Evolutionary conservation across 2,797 vertebrate genomes (phyloP).

Genomic region (Urocyon cinereoargenteus): DNA sequence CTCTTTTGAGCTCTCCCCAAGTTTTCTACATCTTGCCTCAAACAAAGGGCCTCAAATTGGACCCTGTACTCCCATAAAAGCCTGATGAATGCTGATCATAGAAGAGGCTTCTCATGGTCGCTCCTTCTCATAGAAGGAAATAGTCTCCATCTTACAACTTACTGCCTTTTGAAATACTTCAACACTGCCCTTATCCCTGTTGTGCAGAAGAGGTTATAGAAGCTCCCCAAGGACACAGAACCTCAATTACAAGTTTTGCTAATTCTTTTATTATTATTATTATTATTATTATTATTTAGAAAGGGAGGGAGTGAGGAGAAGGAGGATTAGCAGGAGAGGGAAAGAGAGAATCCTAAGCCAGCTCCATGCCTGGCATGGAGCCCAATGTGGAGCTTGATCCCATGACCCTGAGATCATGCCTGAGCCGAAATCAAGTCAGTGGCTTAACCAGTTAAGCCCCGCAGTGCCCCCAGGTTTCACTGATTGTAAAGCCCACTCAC

Average conservation of each 20-base stretch:
- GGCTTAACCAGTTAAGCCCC: background rate
- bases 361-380: background rate
- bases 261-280: background rate
- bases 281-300: background rate
- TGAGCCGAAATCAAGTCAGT: background rate
- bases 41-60: conserved; percentile 45
- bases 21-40: conserved; percentile 69
- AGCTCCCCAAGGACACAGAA: background rate
- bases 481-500: background rate
- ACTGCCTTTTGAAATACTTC: background rate
- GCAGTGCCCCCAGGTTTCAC: background rate
- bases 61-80: conserved; percentile 40
- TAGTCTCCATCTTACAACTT: background rate
- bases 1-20: conserved; percentile 62
- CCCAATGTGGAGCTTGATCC: background rate
- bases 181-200: background rate
- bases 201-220: background rate
- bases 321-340: too few species aligned
- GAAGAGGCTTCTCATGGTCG: background rate
- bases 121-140: background rate
- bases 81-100: background rate
- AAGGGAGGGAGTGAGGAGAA: background rate
- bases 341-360: too few species aligned
- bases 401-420: background rate
- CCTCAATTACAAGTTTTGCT: background rate